phyloP scores from a whole-genome alignment of 2,888 invertebrate species.

The Eurytoma adleriae region DNA sequence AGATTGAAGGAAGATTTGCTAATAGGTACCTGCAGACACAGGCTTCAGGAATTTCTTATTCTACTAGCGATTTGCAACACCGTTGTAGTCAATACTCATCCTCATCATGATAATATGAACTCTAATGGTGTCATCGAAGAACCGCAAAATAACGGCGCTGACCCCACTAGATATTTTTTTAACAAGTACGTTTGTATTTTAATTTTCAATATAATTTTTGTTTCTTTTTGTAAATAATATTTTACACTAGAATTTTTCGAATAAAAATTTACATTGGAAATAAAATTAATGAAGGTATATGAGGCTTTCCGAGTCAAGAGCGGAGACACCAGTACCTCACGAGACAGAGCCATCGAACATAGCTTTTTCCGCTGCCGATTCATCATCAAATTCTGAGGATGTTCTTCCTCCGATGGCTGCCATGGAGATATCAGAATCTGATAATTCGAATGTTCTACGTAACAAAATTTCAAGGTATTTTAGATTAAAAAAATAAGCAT shows the following conservation, averaged over 20 bases:
- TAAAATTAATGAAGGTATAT: slow-evolving; percentile 78
- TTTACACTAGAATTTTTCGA: not conserved
- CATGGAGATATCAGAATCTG: slow-evolving; percentile 27
- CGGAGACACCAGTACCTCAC: slow-evolving; percentile 84
- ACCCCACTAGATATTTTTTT: slow-evolving; percentile 64
- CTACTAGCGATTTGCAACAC: slow-evolving; percentile 97
- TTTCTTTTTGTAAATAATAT: not conserved
- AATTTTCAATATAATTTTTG: slow-evolving; percentile 4
- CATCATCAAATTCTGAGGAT: slow-evolving; percentile 35
- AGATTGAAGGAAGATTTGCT: slow-evolving; percentile 78
- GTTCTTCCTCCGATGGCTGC: slow-evolving; percentile 27
- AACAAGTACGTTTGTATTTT: slow-evolving; percentile 39
- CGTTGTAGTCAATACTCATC: slow-evolving; percentile 93
- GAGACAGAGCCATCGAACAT: slow-evolving; percentile 61
- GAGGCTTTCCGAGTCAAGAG: slow-evolving; percentile 86
- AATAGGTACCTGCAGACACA: slow-evolving; percentile 80
- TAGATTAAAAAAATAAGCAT: not conserved
- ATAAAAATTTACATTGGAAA: not conserved
- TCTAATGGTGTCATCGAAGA: slow-evolving; percentile 82
- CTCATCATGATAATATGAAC: slow-evolving; percentile 86
- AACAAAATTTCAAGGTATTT: slow-evolving; percentile 53
- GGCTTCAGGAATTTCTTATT: slow-evolving; percentile 92
- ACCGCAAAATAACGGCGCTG: slow-evolving; percentile 67
- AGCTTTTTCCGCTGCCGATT: slow-evolving; percentile 48
- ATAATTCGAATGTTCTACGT: slow-evolving; percentile 13